phyloP scores from a whole-genome alignment of 2,113 vertebrate species.

The Hyperopisus bebe region DNA sequence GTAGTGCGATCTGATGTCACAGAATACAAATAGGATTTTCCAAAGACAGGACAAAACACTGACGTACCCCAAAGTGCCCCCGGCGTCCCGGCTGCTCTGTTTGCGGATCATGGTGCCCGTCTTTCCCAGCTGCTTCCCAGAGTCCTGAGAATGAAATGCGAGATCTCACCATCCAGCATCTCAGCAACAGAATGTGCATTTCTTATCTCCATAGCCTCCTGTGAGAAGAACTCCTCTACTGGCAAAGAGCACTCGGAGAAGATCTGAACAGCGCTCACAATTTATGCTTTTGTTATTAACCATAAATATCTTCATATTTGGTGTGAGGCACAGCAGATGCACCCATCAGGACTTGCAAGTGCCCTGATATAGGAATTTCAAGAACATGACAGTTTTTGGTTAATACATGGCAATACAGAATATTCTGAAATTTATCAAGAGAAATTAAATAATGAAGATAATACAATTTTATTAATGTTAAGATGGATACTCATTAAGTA shows the following conservation, averaged over 20 bases:
- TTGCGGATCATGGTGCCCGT: slow-evolving; percentile 31
- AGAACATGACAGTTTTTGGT: not conserved
- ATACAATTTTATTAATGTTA: not conserved
- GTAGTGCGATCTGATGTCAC: not conserved
- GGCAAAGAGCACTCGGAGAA: not conserved
- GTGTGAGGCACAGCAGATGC: not conserved
- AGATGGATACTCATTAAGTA: not conserved
- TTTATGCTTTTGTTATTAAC: not conserved
- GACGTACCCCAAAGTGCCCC: slow-evolving; percentile 44
- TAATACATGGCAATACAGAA: not conserved
- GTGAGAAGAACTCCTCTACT: not conserved
- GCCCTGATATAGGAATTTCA: not conserved
- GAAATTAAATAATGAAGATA: not conserved
- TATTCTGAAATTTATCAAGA: not conserved
- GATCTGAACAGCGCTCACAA: not conserved
- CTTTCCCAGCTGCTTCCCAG: slow-evolving; percentile 31
- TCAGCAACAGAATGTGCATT: not conserved
- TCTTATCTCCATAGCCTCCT: not conserved
- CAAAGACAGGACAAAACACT: not conserved
- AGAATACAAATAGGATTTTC: not conserved
- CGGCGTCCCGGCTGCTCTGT: slow-evolving; percentile 16
- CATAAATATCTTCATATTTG: not conserved
- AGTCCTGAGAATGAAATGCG: slow-evolving; percentile 30
- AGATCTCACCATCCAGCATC: not conserved
- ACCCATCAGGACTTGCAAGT: not conserved